These are phyloP conservation scores for Pterostichus niger DNA, from an alignment of 2,888 invertebrate species.

Conservation along the genomic window DNA sequence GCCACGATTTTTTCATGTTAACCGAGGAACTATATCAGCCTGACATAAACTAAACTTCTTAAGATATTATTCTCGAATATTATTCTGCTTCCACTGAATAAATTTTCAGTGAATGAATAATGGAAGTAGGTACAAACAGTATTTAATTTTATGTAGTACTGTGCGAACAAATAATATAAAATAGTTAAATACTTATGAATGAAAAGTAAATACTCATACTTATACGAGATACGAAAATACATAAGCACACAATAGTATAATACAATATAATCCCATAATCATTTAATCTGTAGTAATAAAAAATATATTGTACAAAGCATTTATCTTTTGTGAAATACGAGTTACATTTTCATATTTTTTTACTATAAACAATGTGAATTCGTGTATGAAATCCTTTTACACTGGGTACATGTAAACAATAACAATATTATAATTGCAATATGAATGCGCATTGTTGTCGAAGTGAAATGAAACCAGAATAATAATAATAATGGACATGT, in stretches of 20 bases:
- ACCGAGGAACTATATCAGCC: too few species aligned
- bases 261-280: conserved; percentile 19
- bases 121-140: too few species aligned
- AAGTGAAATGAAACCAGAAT: conserved; percentile 45
- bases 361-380: conserved; percentile 34
- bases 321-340: conserved; percentile 24
- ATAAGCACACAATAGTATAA: neutral
- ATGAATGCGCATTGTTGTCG: conserved; percentile 52
- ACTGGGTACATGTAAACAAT: neutral
- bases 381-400: conserved; percentile 52
- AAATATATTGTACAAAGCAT: neutral
- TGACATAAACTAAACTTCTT: too few species aligned
- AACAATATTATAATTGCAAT: conserved; percentile 52
- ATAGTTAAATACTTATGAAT: conserved; percentile 14
- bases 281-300: conserved; percentile 11
- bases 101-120: too few species aligned
- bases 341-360: conserved; percentile 14
- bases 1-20: too few species aligned
- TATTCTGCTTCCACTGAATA: too few species aligned
- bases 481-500: conserved; percentile 12
- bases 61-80: too few species aligned
- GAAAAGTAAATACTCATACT: conserved; percentile 19
- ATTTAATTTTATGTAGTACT: too few species aligned
- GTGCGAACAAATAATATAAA: too few species aligned
- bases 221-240: neutral